phyloP scores from a whole-genome alignment of 2,113 vertebrate genomes.

The Calonectris borealis region DNA sequence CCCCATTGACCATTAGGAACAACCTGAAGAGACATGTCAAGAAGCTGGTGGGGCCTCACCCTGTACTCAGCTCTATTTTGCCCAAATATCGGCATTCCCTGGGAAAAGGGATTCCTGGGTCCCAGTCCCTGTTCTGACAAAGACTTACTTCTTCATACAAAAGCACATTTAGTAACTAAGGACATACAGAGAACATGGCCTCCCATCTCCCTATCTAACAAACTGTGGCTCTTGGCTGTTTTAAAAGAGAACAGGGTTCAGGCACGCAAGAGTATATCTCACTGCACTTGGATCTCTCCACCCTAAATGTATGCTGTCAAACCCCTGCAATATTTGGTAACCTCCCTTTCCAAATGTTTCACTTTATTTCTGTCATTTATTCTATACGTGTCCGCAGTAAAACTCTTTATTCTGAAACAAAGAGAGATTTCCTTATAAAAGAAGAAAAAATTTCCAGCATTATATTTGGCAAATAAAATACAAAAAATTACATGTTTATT shows the following conservation, averaged over 20 bases:
- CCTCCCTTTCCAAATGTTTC: neutral
- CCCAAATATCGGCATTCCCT: neutral
- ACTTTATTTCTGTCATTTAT: neutral
- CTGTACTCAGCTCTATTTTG: neutral
- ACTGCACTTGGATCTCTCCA: neutral
- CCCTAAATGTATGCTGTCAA: neutral
- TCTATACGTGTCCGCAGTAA: neutral
- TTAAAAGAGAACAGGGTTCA: neutral
- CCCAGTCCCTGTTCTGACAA: neutral
- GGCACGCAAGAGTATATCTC: neutral
- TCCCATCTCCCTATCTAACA: neutral
- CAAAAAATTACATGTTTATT: neutral
- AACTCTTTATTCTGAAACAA: neutral
- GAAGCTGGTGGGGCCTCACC: neutral
- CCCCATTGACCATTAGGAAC: neutral
- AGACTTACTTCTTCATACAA: neutral
- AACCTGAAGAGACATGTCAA: neutral
- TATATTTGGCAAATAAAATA: conserved; percentile 1
- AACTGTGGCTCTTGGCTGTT: neutral
- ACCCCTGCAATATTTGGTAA: neutral
- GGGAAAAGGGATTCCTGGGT: neutral
- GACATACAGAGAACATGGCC: neutral
- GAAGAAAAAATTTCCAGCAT: neutral
- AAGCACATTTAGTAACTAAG: neutral
- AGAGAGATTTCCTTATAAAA: neutral